Conservation (phyloP, 2,113 vertebrate genomes). For the Toxotes jaculatrix region DNA sequence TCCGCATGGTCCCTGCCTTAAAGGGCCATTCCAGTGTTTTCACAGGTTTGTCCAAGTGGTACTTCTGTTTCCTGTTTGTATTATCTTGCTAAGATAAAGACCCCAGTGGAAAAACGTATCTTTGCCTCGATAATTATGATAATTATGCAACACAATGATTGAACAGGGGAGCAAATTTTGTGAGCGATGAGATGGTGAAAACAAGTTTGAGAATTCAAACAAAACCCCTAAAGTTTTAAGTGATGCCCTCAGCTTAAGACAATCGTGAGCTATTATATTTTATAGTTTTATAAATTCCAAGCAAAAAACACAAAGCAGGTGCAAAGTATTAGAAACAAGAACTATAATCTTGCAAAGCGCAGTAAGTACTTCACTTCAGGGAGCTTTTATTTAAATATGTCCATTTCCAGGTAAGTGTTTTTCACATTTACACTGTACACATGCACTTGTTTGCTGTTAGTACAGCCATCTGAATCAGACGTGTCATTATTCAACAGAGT, state of each 20-base stretch:
- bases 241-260: not conserved
- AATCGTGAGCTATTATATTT: not conserved
- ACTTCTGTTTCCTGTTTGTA: not conserved
- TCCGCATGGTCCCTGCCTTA: not conserved
- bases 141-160: too few relatives aligned
- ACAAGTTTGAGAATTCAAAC: too few relatives aligned
- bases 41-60: not conserved
- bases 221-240: too few relatives aligned
- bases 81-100: not conserved
- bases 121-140: too few relatives aligned
- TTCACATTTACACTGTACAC: conserved; percentile 74
- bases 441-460: conserved; percentile 53
- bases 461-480: conserved; percentile 35
- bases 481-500: conserved; percentile 7
- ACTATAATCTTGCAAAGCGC: not conserved
- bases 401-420: conserved; percentile 57
- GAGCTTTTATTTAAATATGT: conserved; percentile 68
- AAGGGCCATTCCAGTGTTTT: not conserved
- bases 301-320: not conserved
- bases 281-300: not conserved
- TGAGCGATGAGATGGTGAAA: too few relatives aligned
- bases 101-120: too few relatives aligned
- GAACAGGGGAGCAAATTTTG: too few relatives aligned
- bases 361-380: conserved; percentile 7
- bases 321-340: not conserved